These are phyloP conservation scores for Atherinosoma microstoma DNA, from an alignment of 2,797 vertebrate genomes.

Conservation along the genomic window DNA sequence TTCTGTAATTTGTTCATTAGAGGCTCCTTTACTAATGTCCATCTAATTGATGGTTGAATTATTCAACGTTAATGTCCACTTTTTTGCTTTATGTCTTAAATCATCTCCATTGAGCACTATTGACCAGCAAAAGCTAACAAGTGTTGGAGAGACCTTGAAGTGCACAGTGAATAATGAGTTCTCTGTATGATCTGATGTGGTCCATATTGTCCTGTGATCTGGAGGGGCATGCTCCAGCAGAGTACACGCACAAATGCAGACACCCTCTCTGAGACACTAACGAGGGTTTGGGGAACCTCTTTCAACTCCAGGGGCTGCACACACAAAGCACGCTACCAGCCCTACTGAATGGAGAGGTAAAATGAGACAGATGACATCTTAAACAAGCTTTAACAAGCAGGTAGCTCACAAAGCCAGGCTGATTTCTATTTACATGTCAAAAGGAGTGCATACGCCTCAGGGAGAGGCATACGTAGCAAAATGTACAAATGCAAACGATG, in stretches of 20 bases:
- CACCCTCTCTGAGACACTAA: constrained; percentile 66
- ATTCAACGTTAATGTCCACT: constrained; percentile 28
- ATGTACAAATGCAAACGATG: constrained; percentile 54
- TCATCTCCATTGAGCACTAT: constrained; percentile 50
- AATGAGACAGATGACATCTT: constrained; percentile 78
- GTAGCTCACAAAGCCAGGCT: constrained; percentile 73
- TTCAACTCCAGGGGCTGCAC: constrained; percentile 70
- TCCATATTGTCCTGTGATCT: constrained; percentile 69
- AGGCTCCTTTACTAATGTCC: constrained; percentile 34
- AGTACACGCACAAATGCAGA: constrained; percentile 33
- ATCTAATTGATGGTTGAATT: constrained; percentile 13
- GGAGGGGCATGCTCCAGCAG: constrained; percentile 52
- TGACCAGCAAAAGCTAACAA: constrained; percentile 59
- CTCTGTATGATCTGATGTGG: constrained; percentile 75
- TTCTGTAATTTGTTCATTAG: constrained; percentile 35
- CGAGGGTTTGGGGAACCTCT: constrained; percentile 74
- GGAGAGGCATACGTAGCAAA: constrained; percentile 52
- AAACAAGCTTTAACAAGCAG: constrained; percentile 76
- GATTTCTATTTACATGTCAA: constrained; percentile 75
- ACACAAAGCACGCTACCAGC: constrained; percentile 65
- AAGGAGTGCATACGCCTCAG: constrained; percentile 52
- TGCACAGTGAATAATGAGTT: constrained; percentile 66
- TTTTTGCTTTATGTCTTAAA: constrained; percentile 51
- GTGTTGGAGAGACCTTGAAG: constrained; percentile 41
- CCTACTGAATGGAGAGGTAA: constrained; percentile 56